These are phyloP conservation scores for Scolopax rusticola DNA, from an alignment of 2,797 vertebrate species.

Conservation along the genomic window DNA sequence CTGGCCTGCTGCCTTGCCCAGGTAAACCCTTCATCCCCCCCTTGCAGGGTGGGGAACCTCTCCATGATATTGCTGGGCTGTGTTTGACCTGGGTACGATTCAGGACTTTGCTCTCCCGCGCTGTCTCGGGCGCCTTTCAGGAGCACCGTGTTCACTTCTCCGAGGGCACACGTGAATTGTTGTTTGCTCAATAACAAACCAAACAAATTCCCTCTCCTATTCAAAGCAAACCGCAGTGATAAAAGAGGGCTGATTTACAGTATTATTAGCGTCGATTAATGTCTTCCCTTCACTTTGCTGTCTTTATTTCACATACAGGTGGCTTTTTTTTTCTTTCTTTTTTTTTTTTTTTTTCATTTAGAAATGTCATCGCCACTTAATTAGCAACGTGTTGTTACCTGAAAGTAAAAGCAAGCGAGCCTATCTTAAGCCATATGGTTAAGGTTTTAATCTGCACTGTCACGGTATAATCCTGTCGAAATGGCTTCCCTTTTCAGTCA, in stretches of 20 bases:
- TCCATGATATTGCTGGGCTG: accelerated
- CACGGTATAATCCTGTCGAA: conserved; percentile 78
- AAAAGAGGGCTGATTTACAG: conserved; percentile 46
- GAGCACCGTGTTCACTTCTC: not conserved
- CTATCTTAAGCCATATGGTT: conserved; percentile 77
- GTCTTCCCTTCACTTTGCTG: conserved; percentile 50
- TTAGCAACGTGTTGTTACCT: conserved; percentile 77
- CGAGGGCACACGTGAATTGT: not conserved
- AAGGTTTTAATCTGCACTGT: conserved; percentile 77
- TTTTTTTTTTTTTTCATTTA: conserved; percentile 32
- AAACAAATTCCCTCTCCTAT: conserved; percentile 56
- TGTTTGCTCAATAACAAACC: conserved; percentile 64
- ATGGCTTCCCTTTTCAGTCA: conserved; percentile 81
- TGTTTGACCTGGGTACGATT: not conserved
- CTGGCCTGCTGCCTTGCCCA: not conserved
- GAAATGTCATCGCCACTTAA: conserved; percentile 79
- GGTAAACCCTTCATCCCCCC: not conserved
- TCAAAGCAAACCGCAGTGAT: conserved; percentile 50
- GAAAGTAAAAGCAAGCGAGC: conserved; percentile 65
- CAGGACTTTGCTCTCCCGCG: not conserved
- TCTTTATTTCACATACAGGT: conserved; percentile 76
- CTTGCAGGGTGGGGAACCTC: not conserved
- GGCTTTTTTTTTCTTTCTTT: conserved; percentile 59
- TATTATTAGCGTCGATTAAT: conserved; percentile 17
- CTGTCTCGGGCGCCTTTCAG: not conserved